Evolutionary conservation across 2,113 vertebrate genomes (phyloP).

Genomic region (Lampris incognitus): DNA sequence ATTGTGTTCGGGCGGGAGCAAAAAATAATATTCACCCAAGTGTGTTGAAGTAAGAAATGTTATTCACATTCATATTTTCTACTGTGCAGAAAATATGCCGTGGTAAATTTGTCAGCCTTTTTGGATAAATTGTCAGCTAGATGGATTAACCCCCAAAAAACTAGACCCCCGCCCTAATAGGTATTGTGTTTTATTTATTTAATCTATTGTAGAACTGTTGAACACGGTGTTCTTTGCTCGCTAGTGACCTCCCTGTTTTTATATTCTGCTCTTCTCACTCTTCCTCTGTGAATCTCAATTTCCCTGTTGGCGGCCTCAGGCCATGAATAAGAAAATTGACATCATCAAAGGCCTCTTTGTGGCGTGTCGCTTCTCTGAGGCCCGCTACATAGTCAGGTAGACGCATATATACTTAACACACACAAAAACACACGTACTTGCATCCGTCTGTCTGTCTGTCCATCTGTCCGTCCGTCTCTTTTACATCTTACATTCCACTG

Average conservation of each 20-base stretch:
- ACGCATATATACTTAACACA: conserved; percentile 33
- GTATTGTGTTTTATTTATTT: conserved; percentile 23
- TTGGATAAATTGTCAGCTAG: conserved; percentile 38
- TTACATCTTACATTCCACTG: no score
- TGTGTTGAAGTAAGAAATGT: conserved; percentile 25
- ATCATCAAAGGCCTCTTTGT: conserved; percentile 93
- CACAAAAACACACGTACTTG: background rate
- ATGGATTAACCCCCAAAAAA: conserved; percentile 35
- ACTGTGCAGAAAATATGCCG: background rate
- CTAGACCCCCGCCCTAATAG: conserved; percentile 38
- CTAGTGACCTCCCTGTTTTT: conserved; percentile 66
- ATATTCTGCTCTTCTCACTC: conserved; percentile 55
- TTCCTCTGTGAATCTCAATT: conserved; percentile 73
- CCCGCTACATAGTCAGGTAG: conserved; percentile 90
- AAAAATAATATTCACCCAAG: conserved; percentile 15
- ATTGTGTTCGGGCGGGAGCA: background rate
- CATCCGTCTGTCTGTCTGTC: background rate
- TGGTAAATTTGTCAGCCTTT: conserved; percentile 18
- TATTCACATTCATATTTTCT: conserved; percentile 28
- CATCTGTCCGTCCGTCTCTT: no score
- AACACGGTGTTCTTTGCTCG: conserved; percentile 57
- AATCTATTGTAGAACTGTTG: conserved; percentile 15
- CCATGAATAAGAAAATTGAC: conserved; percentile 92
- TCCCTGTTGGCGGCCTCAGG: conserved; percentile 75
- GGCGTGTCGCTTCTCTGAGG: conserved; percentile 91